phyloP scores from a whole-genome alignment of 2,888 invertebrate species.

The Cacoxenus indagator region DNA sequence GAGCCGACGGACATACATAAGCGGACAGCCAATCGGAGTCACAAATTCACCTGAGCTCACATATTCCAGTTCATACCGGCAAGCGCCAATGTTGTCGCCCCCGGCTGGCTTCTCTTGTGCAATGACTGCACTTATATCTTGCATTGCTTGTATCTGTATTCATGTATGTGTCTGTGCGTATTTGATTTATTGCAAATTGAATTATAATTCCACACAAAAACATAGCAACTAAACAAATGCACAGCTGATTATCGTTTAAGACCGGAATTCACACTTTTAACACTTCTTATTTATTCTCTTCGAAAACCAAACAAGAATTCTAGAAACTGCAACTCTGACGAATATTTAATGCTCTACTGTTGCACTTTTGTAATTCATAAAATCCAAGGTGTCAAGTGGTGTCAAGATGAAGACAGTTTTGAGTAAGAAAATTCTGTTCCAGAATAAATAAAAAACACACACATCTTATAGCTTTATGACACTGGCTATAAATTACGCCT shows the following conservation, averaged over 20 bases:
- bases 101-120: not conserved
- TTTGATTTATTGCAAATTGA: not conserved
- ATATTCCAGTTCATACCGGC: slow-evolving; percentile 10
- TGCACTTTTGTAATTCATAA: no score
- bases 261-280: slow-evolving; percentile 18
- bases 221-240: slow-evolving; percentile 7
- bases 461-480: no score
- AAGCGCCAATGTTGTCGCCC: not conserved
- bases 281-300: not conserved
- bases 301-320: no score
- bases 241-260: slow-evolving; percentile 34
- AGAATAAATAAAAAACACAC: no score
- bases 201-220: slow-evolving; percentile 14
- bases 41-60: not conserved
- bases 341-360: no score
- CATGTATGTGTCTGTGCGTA: not conserved
- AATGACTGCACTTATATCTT: not conserved
- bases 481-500: no score
- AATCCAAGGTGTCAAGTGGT: no score
- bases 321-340: no score
- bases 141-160: not conserved
- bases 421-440: no score
- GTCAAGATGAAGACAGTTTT: no score
- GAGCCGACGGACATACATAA: not conserved
- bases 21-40: not conserved